Evolutionary conservation across 2,888 invertebrate species (phyloP).

Genomic region (Mesorhabditis belari): DNA sequence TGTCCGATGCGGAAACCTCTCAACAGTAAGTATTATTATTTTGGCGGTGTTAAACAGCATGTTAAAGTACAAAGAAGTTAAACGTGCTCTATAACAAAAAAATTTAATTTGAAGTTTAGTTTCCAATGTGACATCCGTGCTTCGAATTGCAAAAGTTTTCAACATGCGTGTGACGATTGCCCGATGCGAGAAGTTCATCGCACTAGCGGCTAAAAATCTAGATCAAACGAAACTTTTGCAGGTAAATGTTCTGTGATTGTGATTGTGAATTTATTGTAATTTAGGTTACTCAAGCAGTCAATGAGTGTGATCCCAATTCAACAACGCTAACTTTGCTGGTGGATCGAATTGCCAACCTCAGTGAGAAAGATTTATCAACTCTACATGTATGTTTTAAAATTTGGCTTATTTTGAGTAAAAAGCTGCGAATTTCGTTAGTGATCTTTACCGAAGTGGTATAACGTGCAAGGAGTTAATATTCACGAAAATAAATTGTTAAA

Average conservation of each 20-base stretch:
- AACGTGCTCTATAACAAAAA: no score
- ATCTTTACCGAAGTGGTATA: no score
- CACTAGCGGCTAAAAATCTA: conserved; percentile 25
- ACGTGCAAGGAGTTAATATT: no score
- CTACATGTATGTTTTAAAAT: not conserved
- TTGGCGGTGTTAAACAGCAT: no score
- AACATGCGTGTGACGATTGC: conserved; percentile 38
- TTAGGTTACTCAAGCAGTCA: conserved; percentile 35
- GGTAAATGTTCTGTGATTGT: conserved; percentile 11
- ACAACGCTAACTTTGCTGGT: conserved; percentile 36
- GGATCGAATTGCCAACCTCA: conserved; percentile 29
- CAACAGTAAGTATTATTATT: conserved; percentile 15
- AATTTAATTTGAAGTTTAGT: conserved; percentile 16
- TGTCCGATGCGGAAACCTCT: conserved; percentile 41
- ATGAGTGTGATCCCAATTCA: conserved; percentile 37
- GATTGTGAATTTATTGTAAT: conserved; percentile 2
- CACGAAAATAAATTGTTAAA: no score
- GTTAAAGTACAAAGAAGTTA: no score
- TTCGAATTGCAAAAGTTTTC: conserved; percentile 30
- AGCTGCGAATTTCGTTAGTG: not conserved
- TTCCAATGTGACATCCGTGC: conserved; percentile 30
- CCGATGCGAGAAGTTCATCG: conserved; percentile 36
- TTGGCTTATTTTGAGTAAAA: not conserved
- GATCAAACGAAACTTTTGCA: conserved; percentile 37
- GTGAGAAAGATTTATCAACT: conserved; percentile 5